These are phyloP conservation scores for Phragmatobia fuliginosa DNA, from an alignment of 2,888 invertebrate species.

Conservation along the genomic window DNA sequence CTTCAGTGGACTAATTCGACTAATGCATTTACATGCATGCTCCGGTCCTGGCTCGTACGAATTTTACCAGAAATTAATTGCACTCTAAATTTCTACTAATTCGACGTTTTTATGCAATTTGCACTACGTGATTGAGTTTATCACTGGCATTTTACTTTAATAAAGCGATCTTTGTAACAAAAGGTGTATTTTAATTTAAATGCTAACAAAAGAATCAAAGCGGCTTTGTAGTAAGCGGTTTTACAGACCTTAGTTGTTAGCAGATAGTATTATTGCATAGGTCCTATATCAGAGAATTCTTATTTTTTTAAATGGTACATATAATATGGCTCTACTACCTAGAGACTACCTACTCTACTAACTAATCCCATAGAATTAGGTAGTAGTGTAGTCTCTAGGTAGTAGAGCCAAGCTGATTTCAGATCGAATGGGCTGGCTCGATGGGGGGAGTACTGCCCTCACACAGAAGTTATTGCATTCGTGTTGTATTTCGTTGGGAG, in stretches of 20 bases:
- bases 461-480: no score
- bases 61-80: conserved; percentile 51
- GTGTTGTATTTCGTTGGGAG: no score
- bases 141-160: neutral
- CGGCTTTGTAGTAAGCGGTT: neutral
- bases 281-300: neutral
- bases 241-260: neutral
- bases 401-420: no score
- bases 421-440: no score
- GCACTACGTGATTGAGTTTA: conserved; percentile 8
- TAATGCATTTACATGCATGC: conserved; percentile 83
- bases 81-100: conserved; percentile 34
- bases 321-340: no score
- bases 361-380: no score
- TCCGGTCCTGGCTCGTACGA: conserved; percentile 41
- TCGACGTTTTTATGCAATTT: conserved; percentile 32
- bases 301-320: no score
- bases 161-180: neutral
- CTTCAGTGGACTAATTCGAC: conserved; percentile 82
- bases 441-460: no score
- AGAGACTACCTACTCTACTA: no score
- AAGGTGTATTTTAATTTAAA: neutral
- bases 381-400: no score
- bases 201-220: neutral
- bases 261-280: neutral